These are phyloP conservation scores for Cyprinodon tularosa DNA, from an alignment of 2,113 vertebrate species.

Conservation along the genomic window DNA sequence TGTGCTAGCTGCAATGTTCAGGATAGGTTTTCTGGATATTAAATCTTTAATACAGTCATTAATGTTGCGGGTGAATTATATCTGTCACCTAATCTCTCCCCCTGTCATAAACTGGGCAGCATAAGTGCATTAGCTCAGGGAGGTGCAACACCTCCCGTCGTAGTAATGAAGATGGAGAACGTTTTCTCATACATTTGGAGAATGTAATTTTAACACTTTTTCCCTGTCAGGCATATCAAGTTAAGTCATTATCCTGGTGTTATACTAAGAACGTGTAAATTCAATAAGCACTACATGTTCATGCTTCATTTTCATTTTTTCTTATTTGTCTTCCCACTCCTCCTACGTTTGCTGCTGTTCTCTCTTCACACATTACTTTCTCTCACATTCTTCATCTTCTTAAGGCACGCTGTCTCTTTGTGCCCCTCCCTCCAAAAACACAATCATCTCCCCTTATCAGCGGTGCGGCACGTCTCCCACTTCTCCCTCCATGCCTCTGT, in stretches of 20 bases:
- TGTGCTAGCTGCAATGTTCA: background rate
- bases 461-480: background rate
- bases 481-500: background rate
- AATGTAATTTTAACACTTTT: background rate
- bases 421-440: background rate
- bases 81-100: background rate
- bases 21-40: background rate
- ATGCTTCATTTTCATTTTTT: background rate
- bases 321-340: background rate
- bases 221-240: background rate
- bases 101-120: background rate
- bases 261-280: background rate
- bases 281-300: background rate
- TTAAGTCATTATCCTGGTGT: background rate
- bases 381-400: slow-evolving; percentile 2
- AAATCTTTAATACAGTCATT: background rate
- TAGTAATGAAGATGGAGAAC: background rate
- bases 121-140: background rate
- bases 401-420: background rate
- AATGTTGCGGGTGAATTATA: background rate
- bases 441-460: slow-evolving; percentile 29
- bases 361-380: background rate
- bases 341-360: background rate
- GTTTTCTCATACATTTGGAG: background rate
- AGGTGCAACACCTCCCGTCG: background rate